phyloP scores from a whole-genome alignment of 2,797 vertebrate species.

The Coccyzus lansbergi region DNA sequence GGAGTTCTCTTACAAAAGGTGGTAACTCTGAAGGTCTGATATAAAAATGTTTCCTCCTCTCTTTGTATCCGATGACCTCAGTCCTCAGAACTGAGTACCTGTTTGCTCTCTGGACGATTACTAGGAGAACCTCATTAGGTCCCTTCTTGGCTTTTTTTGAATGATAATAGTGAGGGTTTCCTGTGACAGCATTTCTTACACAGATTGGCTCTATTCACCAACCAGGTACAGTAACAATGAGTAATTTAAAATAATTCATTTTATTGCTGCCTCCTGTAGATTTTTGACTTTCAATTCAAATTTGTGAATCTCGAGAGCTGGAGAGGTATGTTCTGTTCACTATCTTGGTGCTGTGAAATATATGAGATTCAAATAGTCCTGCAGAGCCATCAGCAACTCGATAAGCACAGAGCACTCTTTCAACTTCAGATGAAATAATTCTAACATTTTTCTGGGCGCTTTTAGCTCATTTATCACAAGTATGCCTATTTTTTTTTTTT shows the following conservation, averaged over 20 bases:
- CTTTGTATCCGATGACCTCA: not conserved
- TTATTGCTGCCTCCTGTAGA: constrained; percentile 30
- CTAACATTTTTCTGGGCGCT: not conserved
- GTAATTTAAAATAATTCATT: constrained; percentile 58
- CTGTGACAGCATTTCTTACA: constrained; percentile 25
- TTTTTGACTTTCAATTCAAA: constrained; percentile 49
- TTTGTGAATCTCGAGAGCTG: not conserved
- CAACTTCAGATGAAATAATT: constrained; percentile 9
- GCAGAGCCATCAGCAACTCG: constrained; percentile 25
- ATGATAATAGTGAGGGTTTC: constrained; percentile 54
- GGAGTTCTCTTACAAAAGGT: not conserved
- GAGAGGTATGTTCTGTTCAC: constrained; percentile 31
- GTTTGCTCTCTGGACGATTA: constrained; percentile 26
- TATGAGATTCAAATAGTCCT: constrained; percentile 20
- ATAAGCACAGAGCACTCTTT: constrained; percentile 17
- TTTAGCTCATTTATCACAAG: constrained; percentile 37
- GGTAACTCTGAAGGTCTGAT: not conserved
- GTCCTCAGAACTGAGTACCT: not conserved
- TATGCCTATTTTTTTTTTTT: not conserved
- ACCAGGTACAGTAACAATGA: constrained; percentile 18
- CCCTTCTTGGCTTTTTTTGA: constrained; percentile 19
- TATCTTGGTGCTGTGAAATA: constrained; percentile 6
- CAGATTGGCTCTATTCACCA: constrained; percentile 49
- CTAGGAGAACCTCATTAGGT: constrained; percentile 2
- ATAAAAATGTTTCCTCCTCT: not conserved